phyloP scores from a whole-genome alignment of 2,888 invertebrate species.

The Choreutis nemorana region DNA sequence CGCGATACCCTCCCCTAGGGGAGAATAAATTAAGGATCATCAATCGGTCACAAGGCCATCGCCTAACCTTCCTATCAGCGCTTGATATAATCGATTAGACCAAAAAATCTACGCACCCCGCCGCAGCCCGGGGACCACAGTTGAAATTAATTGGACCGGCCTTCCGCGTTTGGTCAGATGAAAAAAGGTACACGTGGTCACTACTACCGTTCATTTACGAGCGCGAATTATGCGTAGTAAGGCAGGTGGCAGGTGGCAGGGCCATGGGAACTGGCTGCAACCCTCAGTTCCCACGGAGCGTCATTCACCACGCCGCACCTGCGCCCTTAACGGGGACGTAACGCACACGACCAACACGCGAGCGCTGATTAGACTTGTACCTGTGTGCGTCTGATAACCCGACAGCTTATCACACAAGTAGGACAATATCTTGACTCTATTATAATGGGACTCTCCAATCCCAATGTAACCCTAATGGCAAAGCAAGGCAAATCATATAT shows the following conservation, averaged over 20 bases:
- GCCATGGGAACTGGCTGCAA: conserved; percentile 59
- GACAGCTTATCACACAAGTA: neutral
- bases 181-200: conserved; percentile 63
- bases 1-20: too few relatives aligned
- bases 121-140: conserved; percentile 25
- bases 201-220: conserved; percentile 67
- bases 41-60: neutral
- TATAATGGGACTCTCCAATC: too few relatives aligned
- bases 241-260: conserved; percentile 57
- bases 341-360: conserved; percentile 62
- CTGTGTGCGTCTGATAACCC: conserved; percentile 9
- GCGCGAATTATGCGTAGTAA: conserved; percentile 66
- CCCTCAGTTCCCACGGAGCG: conserved; percentile 50
- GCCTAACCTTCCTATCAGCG: neutral
- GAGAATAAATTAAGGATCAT: too few relatives aligned
- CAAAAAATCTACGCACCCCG: conserved; percentile 10
- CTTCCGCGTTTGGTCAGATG: conserved; percentile 48
- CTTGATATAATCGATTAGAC: conserved; percentile 33
- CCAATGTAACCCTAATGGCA: too few relatives aligned
- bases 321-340: conserved; percentile 58
- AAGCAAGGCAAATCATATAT: too few relatives aligned
- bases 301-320: conserved; percentile 60
- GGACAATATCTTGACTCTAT: too few relatives aligned
- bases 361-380: conserved; percentile 47
- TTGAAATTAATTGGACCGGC: conserved; percentile 58